A percentile compares a stretch with the other conserved stretches of the same genome.
phyloP scores from a whole-genome alignment of 1,140 invertebrate genomes.

The Holcopasites calliopsidis region DNA sequence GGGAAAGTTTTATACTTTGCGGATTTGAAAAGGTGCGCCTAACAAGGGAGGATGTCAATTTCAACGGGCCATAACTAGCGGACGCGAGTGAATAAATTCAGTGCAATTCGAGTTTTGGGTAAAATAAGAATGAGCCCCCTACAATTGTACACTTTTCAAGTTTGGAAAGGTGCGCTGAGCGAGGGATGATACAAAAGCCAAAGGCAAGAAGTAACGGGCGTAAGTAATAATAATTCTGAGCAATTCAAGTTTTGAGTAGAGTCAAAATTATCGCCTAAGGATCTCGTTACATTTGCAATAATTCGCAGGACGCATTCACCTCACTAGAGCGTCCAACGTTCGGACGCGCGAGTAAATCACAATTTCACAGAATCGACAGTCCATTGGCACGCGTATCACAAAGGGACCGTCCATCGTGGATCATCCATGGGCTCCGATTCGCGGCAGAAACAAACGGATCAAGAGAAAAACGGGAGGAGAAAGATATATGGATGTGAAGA shows the following conservation, averaged over 20 bases:
- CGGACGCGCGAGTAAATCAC: background rate
- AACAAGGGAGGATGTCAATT: too few relatives aligned
- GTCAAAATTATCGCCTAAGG: background rate
- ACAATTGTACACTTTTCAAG: too few relatives aligned
- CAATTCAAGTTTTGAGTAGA: too few relatives aligned
- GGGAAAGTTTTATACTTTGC: background rate
- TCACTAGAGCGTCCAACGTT: fast-evolving
- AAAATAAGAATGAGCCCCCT: too few relatives aligned
- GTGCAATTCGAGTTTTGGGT: too few relatives aligned
- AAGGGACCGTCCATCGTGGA: conserved; percentile 19
- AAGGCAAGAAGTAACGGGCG: too few relatives aligned
- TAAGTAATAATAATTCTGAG: too few relatives aligned
- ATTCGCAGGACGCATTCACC: background rate
- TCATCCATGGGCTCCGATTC: conserved; percentile 13
- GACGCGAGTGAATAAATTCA: too few relatives aligned
- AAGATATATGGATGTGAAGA: conserved; percentile 51
- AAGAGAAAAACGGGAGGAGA: conserved; percentile 19
- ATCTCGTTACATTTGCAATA: background rate
- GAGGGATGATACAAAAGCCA: too few relatives aligned
- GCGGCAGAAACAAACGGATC: conserved; percentile 13
- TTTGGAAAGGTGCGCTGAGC: too few relatives aligned
- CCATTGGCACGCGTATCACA: background rate
- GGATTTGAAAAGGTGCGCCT: too few relatives aligned
- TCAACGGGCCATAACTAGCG: too few relatives aligned
- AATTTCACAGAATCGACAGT: conserved; percentile 1